Base-by-base conservation (phyloP, 1,140 invertebrate genomes). In the Drosophila sucinea region DNA sequence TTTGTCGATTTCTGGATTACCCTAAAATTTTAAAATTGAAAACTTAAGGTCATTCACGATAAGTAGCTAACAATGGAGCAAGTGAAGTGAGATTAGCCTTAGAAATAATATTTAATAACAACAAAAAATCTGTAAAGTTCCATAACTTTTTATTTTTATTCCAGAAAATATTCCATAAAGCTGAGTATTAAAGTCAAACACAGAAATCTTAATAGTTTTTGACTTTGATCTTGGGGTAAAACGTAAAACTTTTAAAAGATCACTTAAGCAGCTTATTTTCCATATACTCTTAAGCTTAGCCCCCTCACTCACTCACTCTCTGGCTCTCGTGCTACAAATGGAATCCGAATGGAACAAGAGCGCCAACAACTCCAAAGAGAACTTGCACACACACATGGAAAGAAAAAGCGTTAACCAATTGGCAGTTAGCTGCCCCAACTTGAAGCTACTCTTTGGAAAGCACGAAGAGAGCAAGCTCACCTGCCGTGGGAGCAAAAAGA, bases 321-420 rank as follows among this genome's bases (percentile, higher is more conserved):
- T 6, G 2, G 27, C 6, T 51, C 23, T 51, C 1, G 55, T 40
- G 83, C 56, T 29, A 85, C 82, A 27, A 69, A 32, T 79, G 83
- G 56, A 38, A 87, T 60, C 1, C 8, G 7, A 51, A 25, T 82
- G 81, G 54, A 85, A 85, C 82, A 78, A 74, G 74, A 77, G 74
- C 27, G 73, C n/a, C 33, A 51, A 51, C 23, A 51, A 8, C 23
- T 25, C 44, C 44, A 51, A 51, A 51, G 44, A 51, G 44, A 27
- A 51, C 44, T 23, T 6, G 4, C 23, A 51, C 23, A 23, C 8
- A 51, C 23, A 51, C 44, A 27, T 8, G 27, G 7, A 8, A 6
- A 10, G 7, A 51, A 3, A 10, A 51, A 47, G 1, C 35, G 17
- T 51, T 51, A 51, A 25, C 44, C 44, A 51, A 51, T 51, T 51